Evolutionary conservation across 2,113 vertebrate species (phyloP).

Genomic region (Cynopterus brachyotis): DNA sequence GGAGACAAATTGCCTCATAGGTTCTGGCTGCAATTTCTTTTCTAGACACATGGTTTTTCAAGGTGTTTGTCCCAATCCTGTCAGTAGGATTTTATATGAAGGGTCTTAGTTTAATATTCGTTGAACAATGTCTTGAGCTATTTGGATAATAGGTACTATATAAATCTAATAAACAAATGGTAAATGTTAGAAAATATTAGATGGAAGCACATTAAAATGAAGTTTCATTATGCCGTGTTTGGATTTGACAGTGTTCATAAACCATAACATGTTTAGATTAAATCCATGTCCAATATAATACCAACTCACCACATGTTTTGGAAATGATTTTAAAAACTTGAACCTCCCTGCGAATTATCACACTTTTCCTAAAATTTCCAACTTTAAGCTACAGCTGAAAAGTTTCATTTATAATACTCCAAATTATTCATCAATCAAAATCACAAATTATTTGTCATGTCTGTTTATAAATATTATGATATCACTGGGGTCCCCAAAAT

Average conservation of each 20-base stretch:
- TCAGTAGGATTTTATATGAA: background rate
- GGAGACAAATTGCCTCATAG: background rate
- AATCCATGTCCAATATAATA: constrained; percentile 40
- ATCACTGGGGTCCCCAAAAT: background rate
- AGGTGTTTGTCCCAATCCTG: background rate
- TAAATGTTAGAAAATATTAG: constrained; percentile 65
- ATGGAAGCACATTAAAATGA: constrained; percentile 49
- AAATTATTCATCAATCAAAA: background rate
- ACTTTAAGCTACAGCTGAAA: background rate
- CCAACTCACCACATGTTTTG: background rate
- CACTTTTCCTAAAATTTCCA: background rate
- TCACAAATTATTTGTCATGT: background rate
- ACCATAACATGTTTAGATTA: constrained; percentile 36
- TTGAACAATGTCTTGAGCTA: constrained; percentile 21
- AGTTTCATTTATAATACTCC: background rate
- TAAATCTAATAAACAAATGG: constrained; percentile 64
- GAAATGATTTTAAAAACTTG: constrained; percentile 4
- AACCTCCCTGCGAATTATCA: background rate
- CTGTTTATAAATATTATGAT: background rate
- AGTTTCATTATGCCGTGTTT: constrained; percentile 64
- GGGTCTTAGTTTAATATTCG: constrained; percentile 22
- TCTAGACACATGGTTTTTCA: background rate
- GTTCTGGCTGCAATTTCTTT: background rate
- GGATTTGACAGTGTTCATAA: constrained; percentile 55
- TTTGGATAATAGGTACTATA: constrained; percentile 40